Evolutionary conservation across 2,113 vertebrate species (phyloP).

Genomic region (Suricata suricatta): DNA sequence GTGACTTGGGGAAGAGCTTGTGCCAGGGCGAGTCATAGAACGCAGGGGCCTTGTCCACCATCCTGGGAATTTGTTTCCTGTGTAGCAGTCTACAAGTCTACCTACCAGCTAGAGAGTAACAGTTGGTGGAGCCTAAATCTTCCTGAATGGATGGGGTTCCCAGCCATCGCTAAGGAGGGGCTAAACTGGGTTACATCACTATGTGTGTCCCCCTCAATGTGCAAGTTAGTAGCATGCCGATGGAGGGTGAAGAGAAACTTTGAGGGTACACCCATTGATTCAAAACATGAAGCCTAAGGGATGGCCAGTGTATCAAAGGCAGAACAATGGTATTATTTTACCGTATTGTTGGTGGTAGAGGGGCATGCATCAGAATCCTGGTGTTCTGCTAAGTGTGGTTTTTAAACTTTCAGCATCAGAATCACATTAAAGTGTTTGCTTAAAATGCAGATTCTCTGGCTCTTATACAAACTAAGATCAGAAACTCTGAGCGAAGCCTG

Average conservation of each 20-base stretch:
- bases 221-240: neutral
- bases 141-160: neutral
- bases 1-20: neutral
- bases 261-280: neutral
- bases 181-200: neutral
- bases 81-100: neutral
- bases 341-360: neutral
- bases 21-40: neutral
- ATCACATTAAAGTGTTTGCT: neutral
- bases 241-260: neutral
- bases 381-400: neutral
- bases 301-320: neutral
- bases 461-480: neutral
- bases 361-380: neutral
- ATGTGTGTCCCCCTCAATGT: neutral
- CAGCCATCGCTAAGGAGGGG: neutral
- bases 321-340: neutral
- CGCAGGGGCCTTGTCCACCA: neutral
- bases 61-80: neutral
- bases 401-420: neutral
- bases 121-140: neutral
- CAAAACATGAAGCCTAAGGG: neutral
- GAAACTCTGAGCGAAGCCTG: neutral
- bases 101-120: neutral
- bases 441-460: conserved; percentile 3